Evolutionary conservation across 2,888 invertebrate genomes (phyloP), one percentile per base, ranked within the genome.

Genomic region (Cataglyphis rosenhaueri): DNA sequence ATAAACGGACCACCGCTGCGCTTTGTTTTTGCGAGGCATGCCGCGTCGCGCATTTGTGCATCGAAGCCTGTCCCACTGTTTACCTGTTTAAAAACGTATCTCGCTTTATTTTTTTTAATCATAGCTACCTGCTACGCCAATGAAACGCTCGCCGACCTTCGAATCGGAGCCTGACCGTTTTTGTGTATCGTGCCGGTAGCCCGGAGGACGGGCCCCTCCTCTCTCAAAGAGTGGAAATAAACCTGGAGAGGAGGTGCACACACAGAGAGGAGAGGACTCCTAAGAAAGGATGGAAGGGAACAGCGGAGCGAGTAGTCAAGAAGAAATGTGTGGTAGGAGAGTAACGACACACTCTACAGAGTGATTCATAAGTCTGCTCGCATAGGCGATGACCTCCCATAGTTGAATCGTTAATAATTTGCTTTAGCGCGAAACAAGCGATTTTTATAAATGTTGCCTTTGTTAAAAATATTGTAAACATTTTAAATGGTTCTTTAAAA

Each of bases 151-250:
- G 91, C 87, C 91, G 93, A 93, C 93, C 93, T 93, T 93, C 93
- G 93, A 92, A 93, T 92, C 92, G 92, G 90, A 91, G 92, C 90
- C 92, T 89, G 92, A 90, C 91, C 91, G 93, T 93, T 94, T 93
- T 93, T 93, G 91, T 91, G 90, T 92, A 84, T 87, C 89, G 85
- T 85, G 84, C 84, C 86, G 74, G 91, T 89, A 87, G 90, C 87
- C 25, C 70, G 82, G 84, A 74, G 74, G 81, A 87, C 86, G 85
- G 86, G 85, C 81, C 83, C 81, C 87, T 79, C 74, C 48, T 48
- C n/a, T 52, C 83, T 71, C 75, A 29, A 85, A 84, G 86, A 89
- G 70, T 84, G 79, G 83, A 83, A 82, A 82, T 83, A 81, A 81
- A 75, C 84, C 79, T 78, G 71, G 48, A 82, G 78, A 79, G 74